phyloP scores from a whole-genome alignment of 2,113 vertebrate species.

The Vidua macroura region DNA sequence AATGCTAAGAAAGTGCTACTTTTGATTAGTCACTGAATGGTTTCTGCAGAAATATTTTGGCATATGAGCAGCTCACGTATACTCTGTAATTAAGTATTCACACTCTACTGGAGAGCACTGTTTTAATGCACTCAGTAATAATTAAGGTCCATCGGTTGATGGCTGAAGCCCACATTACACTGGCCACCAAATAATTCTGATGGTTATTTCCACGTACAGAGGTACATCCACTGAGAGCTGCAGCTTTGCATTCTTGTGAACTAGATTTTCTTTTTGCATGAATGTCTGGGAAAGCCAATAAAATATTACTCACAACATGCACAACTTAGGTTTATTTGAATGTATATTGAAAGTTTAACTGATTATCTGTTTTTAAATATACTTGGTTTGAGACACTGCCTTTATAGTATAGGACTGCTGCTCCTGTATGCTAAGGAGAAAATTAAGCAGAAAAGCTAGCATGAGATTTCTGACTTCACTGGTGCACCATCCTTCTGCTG shows the following conservation, averaged over 20 bases:
- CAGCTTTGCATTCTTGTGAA: background rate
- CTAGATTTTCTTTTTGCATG: background rate
- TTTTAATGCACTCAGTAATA: background rate
- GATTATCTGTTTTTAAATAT: background rate
- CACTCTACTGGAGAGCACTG: background rate
- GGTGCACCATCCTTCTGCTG: background rate
- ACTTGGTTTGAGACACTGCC: background rate
- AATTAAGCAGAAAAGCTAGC: background rate
- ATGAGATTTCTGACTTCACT: background rate
- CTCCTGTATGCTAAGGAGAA: background rate
- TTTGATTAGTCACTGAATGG: background rate
- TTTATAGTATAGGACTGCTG: background rate
- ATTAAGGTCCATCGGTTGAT: background rate
- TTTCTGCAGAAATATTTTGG: slow-evolving; percentile 3
- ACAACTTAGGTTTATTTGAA: background rate
- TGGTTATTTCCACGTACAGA: background rate
- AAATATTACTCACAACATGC: background rate
- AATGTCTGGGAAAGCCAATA: background rate
- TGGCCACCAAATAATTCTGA: background rate
- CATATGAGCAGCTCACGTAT: background rate
- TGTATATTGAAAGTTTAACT: background rate
- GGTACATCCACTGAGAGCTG: background rate
- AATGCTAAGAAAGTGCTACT: background rate
- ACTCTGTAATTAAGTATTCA: background rate
- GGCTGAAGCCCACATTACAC: background rate